Evolutionary conservation across 2,888 invertebrate species (phyloP).

Genomic region (Brachyptera risi): DNA sequence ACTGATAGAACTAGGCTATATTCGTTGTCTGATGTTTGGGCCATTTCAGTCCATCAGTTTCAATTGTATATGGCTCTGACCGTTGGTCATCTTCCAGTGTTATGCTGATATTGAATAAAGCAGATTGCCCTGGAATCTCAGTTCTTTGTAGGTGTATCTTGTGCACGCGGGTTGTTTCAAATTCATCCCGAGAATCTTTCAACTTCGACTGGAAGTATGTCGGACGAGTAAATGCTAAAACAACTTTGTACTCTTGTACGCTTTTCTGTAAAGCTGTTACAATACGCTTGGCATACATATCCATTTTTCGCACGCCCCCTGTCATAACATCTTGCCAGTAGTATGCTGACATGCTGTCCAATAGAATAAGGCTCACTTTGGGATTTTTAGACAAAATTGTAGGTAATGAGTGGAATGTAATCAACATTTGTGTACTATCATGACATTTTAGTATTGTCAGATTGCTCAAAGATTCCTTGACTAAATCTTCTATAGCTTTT

Average conservation of each 20-base stretch:
- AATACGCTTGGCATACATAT: constrained; percentile 49
- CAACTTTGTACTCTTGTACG: constrained; percentile 49
- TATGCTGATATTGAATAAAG: background rate
- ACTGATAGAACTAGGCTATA: too few relatives aligned
- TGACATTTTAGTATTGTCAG: constrained; percentile 45
- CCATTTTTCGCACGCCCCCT: constrained; percentile 47
- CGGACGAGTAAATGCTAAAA: constrained; percentile 52
- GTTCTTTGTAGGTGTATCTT: background rate
- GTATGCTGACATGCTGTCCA: constrained; percentile 51
- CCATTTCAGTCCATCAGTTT: background rate
- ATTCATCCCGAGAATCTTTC: background rate
- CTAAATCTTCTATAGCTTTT: constrained; percentile 36
- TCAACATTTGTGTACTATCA: constrained; percentile 42
- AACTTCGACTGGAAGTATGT: constrained; percentile 48
- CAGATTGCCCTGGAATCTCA: background rate
- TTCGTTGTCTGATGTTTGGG: too few relatives aligned
- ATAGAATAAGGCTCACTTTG: constrained; percentile 46
- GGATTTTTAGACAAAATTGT: constrained; percentile 44
- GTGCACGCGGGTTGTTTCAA: background rate
- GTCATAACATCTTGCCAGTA: constrained; percentile 50
- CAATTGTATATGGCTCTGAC: background rate
- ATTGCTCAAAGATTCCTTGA: constrained; percentile 41
- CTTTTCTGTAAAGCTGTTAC: constrained; percentile 47
- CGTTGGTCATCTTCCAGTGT: background rate
- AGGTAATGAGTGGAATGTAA: constrained; percentile 43